Evolutionary conservation across 2,797 vertebrate genomes (phyloP), one percentile per base, ranked within the genome.

Genomic region (Pangasius mekongensis): DNA sequence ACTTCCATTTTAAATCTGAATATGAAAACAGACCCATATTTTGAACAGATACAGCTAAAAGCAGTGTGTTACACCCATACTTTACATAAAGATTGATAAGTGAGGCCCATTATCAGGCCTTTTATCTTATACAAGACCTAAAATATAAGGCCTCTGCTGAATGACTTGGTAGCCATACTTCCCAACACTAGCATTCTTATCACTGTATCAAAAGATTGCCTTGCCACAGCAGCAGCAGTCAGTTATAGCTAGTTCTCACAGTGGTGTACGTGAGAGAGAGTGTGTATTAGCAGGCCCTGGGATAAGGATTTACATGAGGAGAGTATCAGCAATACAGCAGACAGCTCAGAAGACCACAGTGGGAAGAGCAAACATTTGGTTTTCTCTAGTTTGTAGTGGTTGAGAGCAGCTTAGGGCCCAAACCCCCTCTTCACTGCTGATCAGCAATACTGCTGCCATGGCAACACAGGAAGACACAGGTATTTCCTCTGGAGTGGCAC

Each of bases 371-470:
- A 84, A 74, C 27, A 77, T 24, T 80, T 71, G 36, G 16, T 56
- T 76, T 77, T 85, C 56, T 39, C 11, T 30, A 0, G 30, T 78
- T 66, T 83, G 33, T 64, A 78, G 60, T 85, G 66, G 84, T 71
- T 80, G 89, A 93, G 91, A 91, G 91, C 90, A 93, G 91, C 90
- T 91, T 89, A 91, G 93, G 93, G 92, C 93, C 94, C 89, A 94
- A 94, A 58, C 54, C 67, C 69, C 52, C 49, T 91, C 82, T 78
- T 93, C 91, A 94, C 90, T 92, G 91, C 93, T 87, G 94, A 91
- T 95, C 94, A 93, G 92, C 92, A 90, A 93, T 93, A 94, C 89
- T 91, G 95, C 93, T 95, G 36, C 95, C 95, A 96, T 96, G 94
- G 94, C 94, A 96, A 96, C 95, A 86, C 91, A 91, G 93, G 93